phyloP scores from a whole-genome alignment of 2,797 vertebrate species.

The Atherinosoma microstoma region DNA sequence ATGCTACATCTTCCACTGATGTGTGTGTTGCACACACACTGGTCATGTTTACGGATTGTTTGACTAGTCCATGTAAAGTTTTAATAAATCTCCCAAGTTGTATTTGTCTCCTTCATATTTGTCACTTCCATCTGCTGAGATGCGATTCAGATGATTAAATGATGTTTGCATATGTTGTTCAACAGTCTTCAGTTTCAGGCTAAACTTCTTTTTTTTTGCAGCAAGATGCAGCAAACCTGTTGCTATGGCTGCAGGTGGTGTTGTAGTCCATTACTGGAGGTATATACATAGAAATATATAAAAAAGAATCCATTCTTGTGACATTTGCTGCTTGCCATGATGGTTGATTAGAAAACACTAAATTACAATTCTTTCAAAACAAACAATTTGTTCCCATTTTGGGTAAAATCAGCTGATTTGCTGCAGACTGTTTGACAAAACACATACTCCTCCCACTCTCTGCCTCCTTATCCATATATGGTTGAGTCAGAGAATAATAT shows the following conservation, averaged over 20 bases:
- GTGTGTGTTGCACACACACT: neutral
- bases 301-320: neutral
- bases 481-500: slow-evolving; percentile 1
- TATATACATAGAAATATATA: neutral
- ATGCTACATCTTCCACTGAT: slow-evolving; percentile 21
- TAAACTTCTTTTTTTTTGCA: too few species aligned
- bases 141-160: neutral
- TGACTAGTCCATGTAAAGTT: slow-evolving; percentile 17
- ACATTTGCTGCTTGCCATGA: neutral
- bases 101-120: slow-evolving; percentile 6
- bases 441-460: slow-evolving; percentile 3
- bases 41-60: slow-evolving; percentile 27
- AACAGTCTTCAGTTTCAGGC: slow-evolving; percentile 17
- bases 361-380: neutral
- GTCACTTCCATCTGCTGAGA: neutral
- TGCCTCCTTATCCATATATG: slow-evolving; percentile 8
- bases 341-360: neutral
- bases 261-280: neutral
- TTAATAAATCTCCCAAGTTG: slow-evolving; percentile 38
- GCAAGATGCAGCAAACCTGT: too few species aligned
- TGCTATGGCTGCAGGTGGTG: neutral
- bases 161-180: neutral
- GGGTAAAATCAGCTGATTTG: slow-evolving; percentile 3
- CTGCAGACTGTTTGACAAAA: neutral
- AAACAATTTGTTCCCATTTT: neutral